A percentile compares a stretch with the other conserved stretches of the same genome.
Conservation (phyloP, 2,113 vertebrate species). For the Siphamia tubifer region DNA sequence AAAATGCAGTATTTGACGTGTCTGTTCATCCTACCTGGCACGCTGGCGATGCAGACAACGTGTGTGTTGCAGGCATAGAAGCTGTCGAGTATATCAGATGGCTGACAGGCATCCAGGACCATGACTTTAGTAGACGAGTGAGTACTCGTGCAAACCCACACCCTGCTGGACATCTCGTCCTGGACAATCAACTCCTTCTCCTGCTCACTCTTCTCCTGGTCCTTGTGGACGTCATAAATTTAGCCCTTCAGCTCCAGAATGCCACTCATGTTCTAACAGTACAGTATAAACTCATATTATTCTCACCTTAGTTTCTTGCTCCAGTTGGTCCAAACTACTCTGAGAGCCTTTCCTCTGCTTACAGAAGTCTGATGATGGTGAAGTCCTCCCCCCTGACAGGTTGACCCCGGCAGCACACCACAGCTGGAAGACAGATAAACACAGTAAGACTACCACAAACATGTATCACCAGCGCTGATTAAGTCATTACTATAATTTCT, state of each 20-base stretch:
- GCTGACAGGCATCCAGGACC: constrained; percentile 93
- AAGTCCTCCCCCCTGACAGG: constrained; percentile 82
- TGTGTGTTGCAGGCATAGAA: constrained; percentile 98
- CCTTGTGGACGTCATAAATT: constrained; percentile 58
- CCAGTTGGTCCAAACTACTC: constrained; percentile 79
- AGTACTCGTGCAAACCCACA: constrained; percentile 97
- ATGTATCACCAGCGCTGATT: neutral
- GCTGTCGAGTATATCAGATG: constrained; percentile 91
- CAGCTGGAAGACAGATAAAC: constrained; percentile 76
- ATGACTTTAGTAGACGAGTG: constrained; percentile 95
- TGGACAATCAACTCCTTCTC: constrained; percentile 83
- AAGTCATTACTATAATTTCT: neutral
- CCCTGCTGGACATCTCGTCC: constrained; percentile 86
- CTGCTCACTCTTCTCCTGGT: constrained; percentile 81
- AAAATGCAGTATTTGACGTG: neutral
- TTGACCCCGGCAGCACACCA: constrained; percentile 97
- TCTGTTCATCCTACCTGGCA: constrained; percentile 84
- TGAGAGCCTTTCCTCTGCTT: constrained; percentile 82
- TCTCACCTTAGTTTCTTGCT: constrained; percentile 68
- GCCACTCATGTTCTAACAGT: neutral
- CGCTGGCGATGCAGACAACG: constrained; percentile 93
- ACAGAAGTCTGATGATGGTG: constrained; percentile 60
- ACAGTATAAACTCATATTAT: neutral
- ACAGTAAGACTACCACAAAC: neutral
- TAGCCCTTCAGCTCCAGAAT: neutral